Evolutionary conservation across 1,140 invertebrate species (phyloP).

Genomic region (Zaprionus africanus): DNA sequence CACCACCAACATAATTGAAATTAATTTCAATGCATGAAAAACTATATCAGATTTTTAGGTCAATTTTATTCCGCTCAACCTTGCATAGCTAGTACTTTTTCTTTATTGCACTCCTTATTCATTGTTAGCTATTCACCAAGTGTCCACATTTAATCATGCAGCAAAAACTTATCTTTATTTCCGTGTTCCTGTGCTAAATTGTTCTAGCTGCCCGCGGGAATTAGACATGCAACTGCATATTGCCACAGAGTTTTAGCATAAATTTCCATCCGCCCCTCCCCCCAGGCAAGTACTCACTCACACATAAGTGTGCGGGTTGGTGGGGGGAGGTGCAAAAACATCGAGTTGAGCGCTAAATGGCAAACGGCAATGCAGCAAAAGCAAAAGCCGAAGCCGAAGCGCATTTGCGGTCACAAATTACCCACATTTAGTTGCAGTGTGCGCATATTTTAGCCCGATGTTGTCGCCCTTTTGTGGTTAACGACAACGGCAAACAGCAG

Average conservation of each 20-base stretch:
- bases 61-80: background rate
- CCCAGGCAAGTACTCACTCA: background rate
- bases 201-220: slow-evolving; percentile 26
- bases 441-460: slow-evolving; percentile 68
- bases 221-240: slow-evolving; percentile 65
- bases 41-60: too few relatives aligned
- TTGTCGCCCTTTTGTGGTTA: slow-evolving; percentile 46
- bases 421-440: slow-evolving; percentile 71
- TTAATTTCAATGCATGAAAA: too few relatives aligned
- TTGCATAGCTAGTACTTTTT: background rate
- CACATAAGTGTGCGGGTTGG: background rate
- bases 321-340: background rate
- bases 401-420: slow-evolving; percentile 72
- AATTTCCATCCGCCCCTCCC: slow-evolving; percentile 42
- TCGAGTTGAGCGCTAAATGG: slow-evolving; percentile 51
- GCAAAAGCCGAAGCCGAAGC: slow-evolving; percentile 15
- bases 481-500: slow-evolving; percentile 12
- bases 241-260: slow-evolving; percentile 59
- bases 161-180: slow-evolving; percentile 47
- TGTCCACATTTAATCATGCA: slow-evolving; percentile 29
- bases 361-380: slow-evolving; percentile 34
- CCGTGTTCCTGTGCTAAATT: slow-evolving; percentile 67
- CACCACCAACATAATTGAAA: too few relatives aligned
- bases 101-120: background rate
- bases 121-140: background rate